These are phyloP conservation scores for Trachurus trachurus DNA, from an alignment of 2,797 vertebrate species.

Conservation along the genomic window DNA sequence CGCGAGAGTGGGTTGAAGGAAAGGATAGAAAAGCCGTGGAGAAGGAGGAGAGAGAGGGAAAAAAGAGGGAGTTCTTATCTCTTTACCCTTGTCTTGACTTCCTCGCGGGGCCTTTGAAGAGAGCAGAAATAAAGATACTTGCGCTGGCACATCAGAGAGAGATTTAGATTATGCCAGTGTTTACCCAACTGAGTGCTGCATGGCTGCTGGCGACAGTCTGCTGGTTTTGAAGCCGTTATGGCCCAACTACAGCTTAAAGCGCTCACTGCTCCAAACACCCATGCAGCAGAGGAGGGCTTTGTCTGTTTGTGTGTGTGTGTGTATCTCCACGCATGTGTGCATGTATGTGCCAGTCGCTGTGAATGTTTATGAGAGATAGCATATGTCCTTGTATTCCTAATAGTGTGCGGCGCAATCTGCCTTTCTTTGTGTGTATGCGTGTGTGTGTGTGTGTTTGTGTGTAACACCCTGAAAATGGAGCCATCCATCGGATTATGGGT, in stretches of 20 bases:
- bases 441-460: slow-evolving; percentile 42
- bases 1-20: slow-evolving; percentile 67
- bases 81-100: slow-evolving; percentile 83
- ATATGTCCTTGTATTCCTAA: slow-evolving; percentile 71
- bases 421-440: slow-evolving; percentile 22
- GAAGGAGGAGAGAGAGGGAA: slow-evolving; percentile 15
- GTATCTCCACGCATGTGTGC: slow-evolving; percentile 16
- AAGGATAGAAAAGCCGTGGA: slow-evolving; percentile 64
- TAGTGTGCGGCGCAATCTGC: slow-evolving; percentile 51
- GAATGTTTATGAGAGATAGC: slow-evolving; percentile 73
- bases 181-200: slow-evolving; percentile 77
- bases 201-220: slow-evolving; percentile 75
- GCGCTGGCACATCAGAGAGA: slow-evolving; percentile 76
- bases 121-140: slow-evolving; percentile 70
- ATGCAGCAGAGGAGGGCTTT: slow-evolving; percentile 58
- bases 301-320: slow-evolving; percentile 2
- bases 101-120: slow-evolving; percentile 76
- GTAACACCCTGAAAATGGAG: slow-evolving; percentile 77
- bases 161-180: slow-evolving; percentile 81
- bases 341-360: slow-evolving; percentile 45
- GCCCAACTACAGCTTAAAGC: slow-evolving; percentile 76
- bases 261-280: slow-evolving; percentile 63
- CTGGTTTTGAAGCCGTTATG: slow-evolving; percentile 77
- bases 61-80: slow-evolving; percentile 69
- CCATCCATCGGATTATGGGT: slow-evolving; percentile 83